These are phyloP conservation scores for Tiaroga cobitis DNA, from an alignment of 2,797 vertebrate species.

Conservation along the genomic window DNA sequence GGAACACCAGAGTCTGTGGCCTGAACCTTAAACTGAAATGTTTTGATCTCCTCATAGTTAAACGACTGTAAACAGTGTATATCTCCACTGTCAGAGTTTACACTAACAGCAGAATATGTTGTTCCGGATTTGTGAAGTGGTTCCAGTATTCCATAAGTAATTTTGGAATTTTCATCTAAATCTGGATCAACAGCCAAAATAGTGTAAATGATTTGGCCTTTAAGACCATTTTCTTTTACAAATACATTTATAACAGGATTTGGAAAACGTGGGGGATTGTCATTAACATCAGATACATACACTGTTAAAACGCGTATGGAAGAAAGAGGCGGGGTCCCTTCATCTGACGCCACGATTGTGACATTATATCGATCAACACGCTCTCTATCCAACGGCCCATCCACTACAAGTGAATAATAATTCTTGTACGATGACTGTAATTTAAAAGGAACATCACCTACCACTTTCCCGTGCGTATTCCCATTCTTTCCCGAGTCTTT, in stretches of 20 bases:
- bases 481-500: conserved; percentile 56
- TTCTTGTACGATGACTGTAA: conserved; percentile 53
- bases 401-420: conserved; percentile 54
- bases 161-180: conserved; percentile 81
- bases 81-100: conserved; percentile 83
- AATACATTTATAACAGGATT: conserved; percentile 46
- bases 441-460: conserved; percentile 50
- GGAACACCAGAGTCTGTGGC: conserved; percentile 84
- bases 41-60: conserved; percentile 87
- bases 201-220: conserved; percentile 37
- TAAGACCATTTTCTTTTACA: conserved; percentile 53
- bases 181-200: conserved; percentile 51
- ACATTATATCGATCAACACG: conserved; percentile 44
- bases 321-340: conserved; percentile 57
- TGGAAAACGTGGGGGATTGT: conserved; percentile 52
- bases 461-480: conserved; percentile 32
- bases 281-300: conserved; percentile 57
- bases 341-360: conserved; percentile 50
- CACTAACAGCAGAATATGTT: conserved; percentile 78
- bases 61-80: conserved; percentile 82
- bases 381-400: conserved; percentile 53
- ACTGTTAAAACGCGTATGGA: conserved; percentile 46
- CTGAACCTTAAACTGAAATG: conserved; percentile 82
- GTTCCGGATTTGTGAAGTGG: conserved; percentile 76
- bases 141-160: conserved; percentile 80